These are phyloP conservation scores for Petrocephalus microphthalmus DNA, from an alignment of 2,113 vertebrate genomes.

Conservation along the genomic window DNA sequence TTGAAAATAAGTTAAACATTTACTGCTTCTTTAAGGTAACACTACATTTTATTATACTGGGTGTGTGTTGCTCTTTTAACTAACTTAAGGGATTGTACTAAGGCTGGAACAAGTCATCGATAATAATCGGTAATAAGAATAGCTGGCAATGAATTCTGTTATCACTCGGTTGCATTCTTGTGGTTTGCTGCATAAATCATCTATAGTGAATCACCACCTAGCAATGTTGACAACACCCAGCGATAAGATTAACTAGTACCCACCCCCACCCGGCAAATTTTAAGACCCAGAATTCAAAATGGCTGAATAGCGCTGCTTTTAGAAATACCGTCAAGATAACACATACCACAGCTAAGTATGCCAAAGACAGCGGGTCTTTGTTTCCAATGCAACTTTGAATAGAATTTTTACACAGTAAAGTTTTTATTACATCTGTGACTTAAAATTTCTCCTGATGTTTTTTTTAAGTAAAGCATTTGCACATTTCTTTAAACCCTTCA, in stretches of 20 bases:
- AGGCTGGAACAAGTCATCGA: neutral
- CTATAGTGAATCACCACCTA: neutral
- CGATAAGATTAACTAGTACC: neutral
- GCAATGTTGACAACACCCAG: no score
- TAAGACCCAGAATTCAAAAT: neutral
- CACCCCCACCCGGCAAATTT: neutral
- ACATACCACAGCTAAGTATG: neutral
- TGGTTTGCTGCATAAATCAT: neutral
- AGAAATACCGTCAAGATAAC: neutral
- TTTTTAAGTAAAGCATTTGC: neutral
- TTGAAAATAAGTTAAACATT: neutral
- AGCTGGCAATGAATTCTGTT: neutral
- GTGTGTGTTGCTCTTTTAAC: neutral
- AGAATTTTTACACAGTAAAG: neutral
- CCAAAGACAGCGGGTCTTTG: neutral
- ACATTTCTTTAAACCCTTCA: neutral
- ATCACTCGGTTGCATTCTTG: neutral
- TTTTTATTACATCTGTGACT: neutral
- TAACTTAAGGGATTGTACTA: neutral
- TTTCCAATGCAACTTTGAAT: neutral
- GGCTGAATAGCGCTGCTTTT: neutral
- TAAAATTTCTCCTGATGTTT: no score
- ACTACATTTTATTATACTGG: neutral
- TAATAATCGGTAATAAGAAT: neutral
- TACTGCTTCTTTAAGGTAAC: neutral